phyloP scores from a whole-genome alignment of 1,140 invertebrate species.

The Caenorhabditis inopinata region DNA sequence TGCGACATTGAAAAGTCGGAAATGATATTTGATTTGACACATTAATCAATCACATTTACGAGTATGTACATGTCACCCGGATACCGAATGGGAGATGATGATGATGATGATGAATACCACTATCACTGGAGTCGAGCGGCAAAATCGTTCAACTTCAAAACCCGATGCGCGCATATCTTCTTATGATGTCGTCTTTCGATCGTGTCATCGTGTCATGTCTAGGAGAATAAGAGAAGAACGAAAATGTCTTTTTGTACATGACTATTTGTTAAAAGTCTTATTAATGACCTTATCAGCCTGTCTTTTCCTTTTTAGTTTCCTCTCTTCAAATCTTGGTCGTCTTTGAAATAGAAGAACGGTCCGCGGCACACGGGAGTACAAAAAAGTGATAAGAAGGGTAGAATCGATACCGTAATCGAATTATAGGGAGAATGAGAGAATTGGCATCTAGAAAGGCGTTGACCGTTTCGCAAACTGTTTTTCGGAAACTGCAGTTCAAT shows the following conservation, averaged over 20 bases:
- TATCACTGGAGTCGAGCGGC: not conserved
- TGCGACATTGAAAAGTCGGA: constrained; percentile 26
- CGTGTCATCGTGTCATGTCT: no score
- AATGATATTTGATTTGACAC: constrained; percentile 31
- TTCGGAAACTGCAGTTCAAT: no score
- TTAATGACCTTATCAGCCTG: not conserved
- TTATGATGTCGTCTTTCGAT: not conserved
- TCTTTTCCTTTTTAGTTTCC: not conserved
- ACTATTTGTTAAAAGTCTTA: constrained; percentile 17
- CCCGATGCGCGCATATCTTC: not conserved
- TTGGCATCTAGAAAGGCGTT: no score
- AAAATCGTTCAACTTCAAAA: constrained; percentile 15
- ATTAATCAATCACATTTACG: constrained; percentile 31
- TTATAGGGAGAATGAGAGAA: not conserved
- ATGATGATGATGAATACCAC: not conserved
- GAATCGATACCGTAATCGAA: constrained; percentile 6
- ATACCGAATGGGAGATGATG: no score
- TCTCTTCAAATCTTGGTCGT: not conserved
- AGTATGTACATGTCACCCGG: not conserved
- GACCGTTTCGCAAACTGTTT: no score
- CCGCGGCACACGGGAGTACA: not conserved
- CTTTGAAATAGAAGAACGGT: not conserved
- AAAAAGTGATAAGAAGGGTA: not conserved
- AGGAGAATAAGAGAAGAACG: not conserved
- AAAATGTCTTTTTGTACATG: not conserved